Base-by-base conservation (phyloP, 2,797 vertebrate species). In the Tokudaia tokunoshimensis region DNA sequence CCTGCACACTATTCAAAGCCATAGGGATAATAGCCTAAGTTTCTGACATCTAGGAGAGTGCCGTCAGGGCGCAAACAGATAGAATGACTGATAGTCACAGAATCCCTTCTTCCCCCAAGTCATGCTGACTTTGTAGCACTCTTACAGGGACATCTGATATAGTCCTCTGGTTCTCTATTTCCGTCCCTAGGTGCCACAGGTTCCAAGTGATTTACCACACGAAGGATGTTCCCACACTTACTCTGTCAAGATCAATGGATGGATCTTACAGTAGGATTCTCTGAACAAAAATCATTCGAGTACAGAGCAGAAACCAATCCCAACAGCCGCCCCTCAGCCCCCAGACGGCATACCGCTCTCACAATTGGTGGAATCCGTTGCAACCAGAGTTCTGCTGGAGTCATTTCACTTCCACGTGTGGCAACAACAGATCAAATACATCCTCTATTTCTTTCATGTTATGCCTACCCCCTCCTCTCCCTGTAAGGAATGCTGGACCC, bases 361-460 rank as follows among this genome's bases (percentile, higher is more conserved):
- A 88, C 80, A 88, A 67, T 76, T 78, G 81, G 85, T 74, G 85
- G 93, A 96, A 93, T 96, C 67, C 19, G 1, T 79, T 55, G 89
- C 61, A 80, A 75, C 75, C 89, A 94, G 87, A 92, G 52, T 9
- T 94, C 52, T 6, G 11, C 83, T 94, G 44, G 50, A 91, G 52
- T 96, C 74, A 94, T 93, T 96, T 96, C 91, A 94, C 84, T 89
- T 82, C 79, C 91, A 92, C 34, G 26, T 95, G 85, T 88, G 89
- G 84, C 44, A 92, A 91, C 76, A 92, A 94, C 74, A 52, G 65
- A 82, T 85, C 44, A 74, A 96, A 93, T 31, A n/a, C 85, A 82
- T 67, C 37, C 91, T 96, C 89, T 50, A 29, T 92, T 85, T 50
- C 76, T 96, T 95, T 93, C 85, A 83, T 9, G 37, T 47, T 83